Evolutionary conservation across 2,888 invertebrate genomes (phyloP).

Genomic region (Conomelus anceps): DNA sequence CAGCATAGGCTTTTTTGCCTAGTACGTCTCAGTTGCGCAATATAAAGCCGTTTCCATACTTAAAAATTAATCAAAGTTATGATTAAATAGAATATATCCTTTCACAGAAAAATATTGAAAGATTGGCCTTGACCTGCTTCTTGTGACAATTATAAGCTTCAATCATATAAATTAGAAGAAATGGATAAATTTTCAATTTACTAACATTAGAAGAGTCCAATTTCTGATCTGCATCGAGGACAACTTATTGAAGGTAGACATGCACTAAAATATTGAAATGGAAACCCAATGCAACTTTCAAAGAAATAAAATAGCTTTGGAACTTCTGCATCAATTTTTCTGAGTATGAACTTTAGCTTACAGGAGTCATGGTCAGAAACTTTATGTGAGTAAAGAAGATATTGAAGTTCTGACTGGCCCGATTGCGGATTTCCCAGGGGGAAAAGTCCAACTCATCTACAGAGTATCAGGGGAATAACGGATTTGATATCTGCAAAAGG

Average conservation of each 20-base stretch:
- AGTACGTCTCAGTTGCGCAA: too few relatives aligned
- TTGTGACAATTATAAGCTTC: too few relatives aligned
- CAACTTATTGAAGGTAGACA: not conserved
- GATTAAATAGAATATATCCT: too few relatives aligned
- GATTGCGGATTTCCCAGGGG: not conserved
- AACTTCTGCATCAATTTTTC: not conserved
- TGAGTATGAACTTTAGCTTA: not conserved
- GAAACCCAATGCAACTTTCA: not conserved
- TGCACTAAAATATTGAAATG: not conserved
- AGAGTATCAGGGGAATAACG: not conserved
- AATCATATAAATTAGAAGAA: too few relatives aligned
- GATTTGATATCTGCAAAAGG: not conserved
- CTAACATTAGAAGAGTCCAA: too few relatives aligned
- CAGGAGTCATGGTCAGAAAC: not conserved
- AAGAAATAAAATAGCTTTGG: not conserved
- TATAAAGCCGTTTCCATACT: too few relatives aligned
- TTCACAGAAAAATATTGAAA: too few relatives aligned
- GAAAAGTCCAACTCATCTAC: not conserved
- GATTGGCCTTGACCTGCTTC: too few relatives aligned
- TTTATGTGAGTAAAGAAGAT: not conserved
- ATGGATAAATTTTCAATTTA: too few relatives aligned
- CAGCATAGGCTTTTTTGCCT: too few relatives aligned
- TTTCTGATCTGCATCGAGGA: not conserved
- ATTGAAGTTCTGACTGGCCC: not conserved
- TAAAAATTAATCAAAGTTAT: too few relatives aligned